Evolutionary conservation across 2,113 vertebrate genomes (phyloP), one percentile per base, ranked within the genome.

Genomic region (Oncorhynchus keta): DNA sequence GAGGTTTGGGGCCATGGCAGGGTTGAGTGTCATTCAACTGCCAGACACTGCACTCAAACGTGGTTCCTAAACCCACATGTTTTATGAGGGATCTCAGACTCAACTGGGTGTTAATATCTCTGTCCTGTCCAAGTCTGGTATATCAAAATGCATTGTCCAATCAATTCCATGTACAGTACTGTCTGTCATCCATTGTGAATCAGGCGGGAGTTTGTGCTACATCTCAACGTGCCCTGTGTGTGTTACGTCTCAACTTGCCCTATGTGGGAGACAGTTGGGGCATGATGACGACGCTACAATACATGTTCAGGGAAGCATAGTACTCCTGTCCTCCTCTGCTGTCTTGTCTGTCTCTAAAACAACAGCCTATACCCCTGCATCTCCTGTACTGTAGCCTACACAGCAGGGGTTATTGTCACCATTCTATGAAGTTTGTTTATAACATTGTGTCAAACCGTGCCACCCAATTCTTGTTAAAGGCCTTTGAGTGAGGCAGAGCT

Each of bases 401-500:
- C 18, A 5, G 16, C 51, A 45, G 16, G 16, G 3, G 51, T 16
- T 55, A 55, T 55, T 55, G 51, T 55, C 51, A 14, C 13, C 13
- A 4, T 55, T 55, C 16, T 18, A 11, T 45, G 39, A 45, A 45
- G 16, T 16, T 55, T 55, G 51, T 55, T 55, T 18, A 55, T 55
- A 24, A 62, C 59, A 8, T 62, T n/a, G 59, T 62, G 59, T 62
- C 59, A 89, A 79, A 62, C 51, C 6, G 55, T 57, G 85, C 84
- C 74, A 81, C 73, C 77, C 80, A 81, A 70, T 83, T 75, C 72
- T 68, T 64, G 62, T 66, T 80, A 28, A 20, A 75, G 32, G 22
- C 76, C 84, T 90, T 89, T 89, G 79, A 89, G 86, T 79, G 81
- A 49, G 73, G 1, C 51, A 76, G 26, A 79, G 69, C 72, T 70